phyloP scores from a whole-genome alignment of 1,140 invertebrate species.

The Sitophilus oryzae region DNA sequence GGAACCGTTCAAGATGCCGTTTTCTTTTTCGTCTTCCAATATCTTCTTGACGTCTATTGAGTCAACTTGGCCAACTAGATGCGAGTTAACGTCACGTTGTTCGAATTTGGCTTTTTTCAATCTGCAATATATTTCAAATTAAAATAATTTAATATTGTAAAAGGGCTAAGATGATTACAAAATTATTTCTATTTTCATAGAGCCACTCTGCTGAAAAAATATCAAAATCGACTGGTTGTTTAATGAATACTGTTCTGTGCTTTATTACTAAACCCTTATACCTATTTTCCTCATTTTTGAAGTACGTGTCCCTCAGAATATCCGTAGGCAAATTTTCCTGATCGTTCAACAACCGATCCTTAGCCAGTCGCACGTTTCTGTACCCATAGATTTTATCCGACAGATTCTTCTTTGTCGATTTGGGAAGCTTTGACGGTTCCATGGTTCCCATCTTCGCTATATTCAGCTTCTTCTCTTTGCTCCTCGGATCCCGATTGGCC shows the following conservation, averaged over 20 bases:
- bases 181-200: too few relatives aligned
- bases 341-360: constrained; percentile 36
- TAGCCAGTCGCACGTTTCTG: constrained; percentile 35
- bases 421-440: constrained; percentile 9
- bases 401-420: constrained; percentile 28
- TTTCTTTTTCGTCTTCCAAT: constrained; percentile 36
- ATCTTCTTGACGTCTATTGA: constrained; percentile 34
- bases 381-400: constrained; percentile 37
- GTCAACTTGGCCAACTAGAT: constrained; percentile 36
- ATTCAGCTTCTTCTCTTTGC: constrained; percentile 30
- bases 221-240: too few relatives aligned
- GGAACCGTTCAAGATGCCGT: constrained; percentile 27
- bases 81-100: constrained; percentile 39
- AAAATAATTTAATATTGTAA: too few relatives aligned
- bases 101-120: constrained; percentile 40
- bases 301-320: constrained; percentile 41
- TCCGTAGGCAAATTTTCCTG: constrained; percentile 37
- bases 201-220: too few relatives aligned
- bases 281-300: constrained; percentile 39
- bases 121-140: constrained; percentile 14
- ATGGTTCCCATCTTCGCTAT: not conserved
- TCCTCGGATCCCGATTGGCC: constrained; percentile 36
- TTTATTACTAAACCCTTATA: too few relatives aligned
- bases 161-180: too few relatives aligned
- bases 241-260: too few relatives aligned